Evolutionary conservation across 2,797 vertebrate genomes (phyloP), one percentile per base, ranked within the genome.

Genomic region (Hephaestus fuliginosus): DNA sequence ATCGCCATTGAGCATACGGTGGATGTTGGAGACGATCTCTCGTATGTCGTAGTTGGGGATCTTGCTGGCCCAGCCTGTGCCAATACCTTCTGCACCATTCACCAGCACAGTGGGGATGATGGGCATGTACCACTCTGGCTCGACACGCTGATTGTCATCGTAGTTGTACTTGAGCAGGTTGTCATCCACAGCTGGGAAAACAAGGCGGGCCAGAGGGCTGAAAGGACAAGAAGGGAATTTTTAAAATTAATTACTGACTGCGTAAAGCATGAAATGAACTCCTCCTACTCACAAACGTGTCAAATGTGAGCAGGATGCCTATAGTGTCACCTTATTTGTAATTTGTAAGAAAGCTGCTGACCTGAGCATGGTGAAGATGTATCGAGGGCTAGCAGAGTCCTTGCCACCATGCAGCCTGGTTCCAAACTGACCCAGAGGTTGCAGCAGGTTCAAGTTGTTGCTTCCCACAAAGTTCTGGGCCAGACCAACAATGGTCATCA

Each of bases 351-450:
- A 41, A n/a, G 13, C 5, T 33, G 81, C 93, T 88, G 57, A 99
- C 98, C 98, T 99, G 82, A 99, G 98, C 98, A 99, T 98, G 72
- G 98, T 99, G 87, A 99, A 99, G 94, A 99, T 99, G 92, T 99
- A 99, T 97, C 98, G 96, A 95, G 98, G 97, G 86, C 98, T 99
- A 90, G 98, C 98, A 57, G 97, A 97, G 92, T 99, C 98, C 70
- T 99, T 99, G 76, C 98, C 98, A 15, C 98, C 98, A 0, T 99
- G 97, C 60, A 99, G 87, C 73, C 98, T 95, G 4, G 98, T 99
- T 81, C 98, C 98, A 94, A 99, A 99, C 95, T 99, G 98, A 84
- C 98, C 98, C 36, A 96, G 93, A 62, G 98, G 98, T 88, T 98
- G 98, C 51, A 99, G 89, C 78, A 99, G 86, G 93, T 98, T 99